Evolutionary conservation across 2,797 vertebrate species (phyloP).

Genomic region (Anableps anableps): DNA sequence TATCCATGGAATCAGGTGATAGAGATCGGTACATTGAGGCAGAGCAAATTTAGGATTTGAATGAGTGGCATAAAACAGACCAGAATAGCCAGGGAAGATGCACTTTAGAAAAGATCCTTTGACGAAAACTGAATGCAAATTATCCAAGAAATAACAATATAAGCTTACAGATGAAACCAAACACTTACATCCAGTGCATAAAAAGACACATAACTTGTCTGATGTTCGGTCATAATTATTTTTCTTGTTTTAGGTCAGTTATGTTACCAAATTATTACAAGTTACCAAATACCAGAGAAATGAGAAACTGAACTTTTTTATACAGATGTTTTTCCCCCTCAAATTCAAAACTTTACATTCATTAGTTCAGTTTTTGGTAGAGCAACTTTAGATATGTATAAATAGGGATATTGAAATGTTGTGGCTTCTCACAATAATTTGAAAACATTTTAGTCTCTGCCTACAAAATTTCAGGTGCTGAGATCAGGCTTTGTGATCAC

Average conservation of each 20-base stretch:
- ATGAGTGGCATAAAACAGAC: conserved; percentile 9
- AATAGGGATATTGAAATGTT: background rate
- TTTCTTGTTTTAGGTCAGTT: no score
- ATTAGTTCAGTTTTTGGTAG: background rate
- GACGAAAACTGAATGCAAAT: background rate
- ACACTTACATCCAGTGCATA: background rate
- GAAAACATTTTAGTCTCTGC: background rate
- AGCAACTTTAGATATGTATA: background rate
- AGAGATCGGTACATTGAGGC: conserved; percentile 41
- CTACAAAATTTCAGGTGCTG: background rate
- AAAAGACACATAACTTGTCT: background rate
- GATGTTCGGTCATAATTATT: background rate
- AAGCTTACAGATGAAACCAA: background rate
- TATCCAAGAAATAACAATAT: background rate
- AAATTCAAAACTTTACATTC: background rate
- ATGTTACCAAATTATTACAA: no score
- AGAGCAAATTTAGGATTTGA: conserved; percentile 31
- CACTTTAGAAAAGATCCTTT: background rate
- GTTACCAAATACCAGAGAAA: no score
- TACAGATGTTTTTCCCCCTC: background rate
- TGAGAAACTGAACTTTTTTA: background rate
- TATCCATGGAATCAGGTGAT: conserved; percentile 53
- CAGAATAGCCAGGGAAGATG: background rate
- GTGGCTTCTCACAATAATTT: background rate
- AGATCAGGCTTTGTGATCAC: background rate